These are phyloP conservation scores for Anolis apletophallus DNA, from an alignment of 2,797 vertebrate species.

Conservation along the genomic window DNA sequence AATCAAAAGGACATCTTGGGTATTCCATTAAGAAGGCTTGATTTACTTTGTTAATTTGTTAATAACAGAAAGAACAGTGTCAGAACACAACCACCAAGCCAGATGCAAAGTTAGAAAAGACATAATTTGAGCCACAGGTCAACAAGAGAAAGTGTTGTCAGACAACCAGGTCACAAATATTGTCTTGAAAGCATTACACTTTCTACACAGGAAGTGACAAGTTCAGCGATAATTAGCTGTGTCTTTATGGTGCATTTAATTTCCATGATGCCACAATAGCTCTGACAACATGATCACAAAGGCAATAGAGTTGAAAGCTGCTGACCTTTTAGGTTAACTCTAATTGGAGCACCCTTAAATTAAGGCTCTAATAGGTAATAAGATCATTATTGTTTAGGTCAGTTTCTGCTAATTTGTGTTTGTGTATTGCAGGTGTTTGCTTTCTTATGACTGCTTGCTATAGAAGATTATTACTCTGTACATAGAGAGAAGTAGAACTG, in stretches of 20 bases:
- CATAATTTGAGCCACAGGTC: constrained; percentile 79
- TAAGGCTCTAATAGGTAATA: constrained; percentile 68
- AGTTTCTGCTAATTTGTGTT: constrained; percentile 69
- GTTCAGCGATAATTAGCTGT: constrained; percentile 55
- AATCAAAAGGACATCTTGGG: not conserved
- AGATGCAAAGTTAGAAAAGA: constrained; percentile 55
- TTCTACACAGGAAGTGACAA: constrained; percentile 67
- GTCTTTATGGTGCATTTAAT: constrained; percentile 51
- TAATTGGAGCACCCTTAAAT: constrained; percentile 72
- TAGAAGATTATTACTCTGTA: not conserved
- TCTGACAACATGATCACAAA: constrained; percentile 49
- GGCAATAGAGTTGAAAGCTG: constrained; percentile 61
- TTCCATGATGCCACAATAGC: constrained; percentile 45
- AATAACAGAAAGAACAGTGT: constrained; percentile 1
- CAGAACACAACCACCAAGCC: constrained; percentile 13
- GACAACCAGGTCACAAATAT: constrained; percentile 75
- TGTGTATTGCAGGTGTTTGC: constrained; percentile 56
- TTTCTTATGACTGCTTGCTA: constrained; percentile 55
- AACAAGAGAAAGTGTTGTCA: constrained; percentile 72
- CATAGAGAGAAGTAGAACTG: not conserved
- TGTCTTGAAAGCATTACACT: constrained; percentile 72
- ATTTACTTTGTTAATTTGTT: not conserved
- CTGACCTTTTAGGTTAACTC: constrained; percentile 68
- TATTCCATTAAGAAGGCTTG: not conserved
- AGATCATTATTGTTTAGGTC: constrained; percentile 70